A percentile compares a stretch with the other conserved stretches of the same genome.
phyloP scores from a whole-genome alignment of 2,797 vertebrate species.

The Myripristis jacobus region DNA sequence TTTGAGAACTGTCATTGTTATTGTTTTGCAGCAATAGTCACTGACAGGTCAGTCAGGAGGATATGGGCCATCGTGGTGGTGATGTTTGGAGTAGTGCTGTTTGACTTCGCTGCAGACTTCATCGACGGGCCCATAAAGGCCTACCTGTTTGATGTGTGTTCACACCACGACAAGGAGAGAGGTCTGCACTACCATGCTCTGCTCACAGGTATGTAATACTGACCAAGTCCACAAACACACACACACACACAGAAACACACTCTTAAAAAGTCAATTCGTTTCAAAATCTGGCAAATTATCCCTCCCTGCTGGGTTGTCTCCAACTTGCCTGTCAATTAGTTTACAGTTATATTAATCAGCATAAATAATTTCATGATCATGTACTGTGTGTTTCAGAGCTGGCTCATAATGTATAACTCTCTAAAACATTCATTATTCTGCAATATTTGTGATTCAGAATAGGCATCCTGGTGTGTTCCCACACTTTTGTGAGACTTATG shows the following conservation, averaged over 20 bases:
- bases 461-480: too few relatives aligned
- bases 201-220: slow-evolving; percentile 89
- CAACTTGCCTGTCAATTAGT: not conserved
- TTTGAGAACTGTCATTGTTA: slow-evolving; percentile 2
- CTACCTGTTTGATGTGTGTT: slow-evolving; percentile 97
- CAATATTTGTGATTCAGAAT: too few relatives aligned
- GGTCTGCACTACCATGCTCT: slow-evolving; percentile 97
- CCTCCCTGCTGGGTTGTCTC: not conserved
- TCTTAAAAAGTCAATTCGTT: too few relatives aligned
- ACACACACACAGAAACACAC: too few relatives aligned
- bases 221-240: too few relatives aligned
- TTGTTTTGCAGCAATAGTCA: slow-evolving; percentile 81
- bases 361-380: not conserved
- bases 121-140: slow-evolving; percentile 98
- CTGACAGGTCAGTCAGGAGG: slow-evolving; percentile 72
- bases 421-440: not conserved
- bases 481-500: not conserved
- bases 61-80: slow-evolving; percentile 91
- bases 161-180: slow-evolving; percentile 91
- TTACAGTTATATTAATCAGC: not conserved
- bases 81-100: slow-evolving; percentile 95
- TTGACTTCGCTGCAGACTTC: slow-evolving; percentile 98
- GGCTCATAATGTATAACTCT: not conserved
- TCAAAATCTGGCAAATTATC: not conserved
- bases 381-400: not conserved